Base-by-base conservation (phyloP, 2,113 vertebrate genomes). In the Carassius carassius region DNA sequence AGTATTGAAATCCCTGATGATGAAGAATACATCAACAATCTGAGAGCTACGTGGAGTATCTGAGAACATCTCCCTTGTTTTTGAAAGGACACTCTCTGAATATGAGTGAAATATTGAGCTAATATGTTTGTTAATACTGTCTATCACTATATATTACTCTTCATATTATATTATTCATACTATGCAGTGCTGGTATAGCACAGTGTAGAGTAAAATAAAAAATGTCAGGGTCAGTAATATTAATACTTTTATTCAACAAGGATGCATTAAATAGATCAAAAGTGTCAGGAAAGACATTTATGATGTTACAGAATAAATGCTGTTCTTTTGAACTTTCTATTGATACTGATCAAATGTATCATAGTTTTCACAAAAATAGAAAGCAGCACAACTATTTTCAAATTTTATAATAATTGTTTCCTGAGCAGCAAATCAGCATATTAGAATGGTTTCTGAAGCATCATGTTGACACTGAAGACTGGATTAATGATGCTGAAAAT, bases 41-140 rank as follows among this genome's bases (percentile, higher is more conserved):
- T 96, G 89, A 87, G 90, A 84, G 94, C 87, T 87, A 91, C 91
- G 0, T 96, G 96, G 95, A 93, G 94, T 76, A 91, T 97, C 90
- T 96, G 63, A 91, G 21, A 51, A 19, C 67, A 13, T 85, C 25
- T 86, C 65, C 35, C 29, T 80, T 17, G 13, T 63, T 85, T 51
- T 51, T 11, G 74, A 51, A 72, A 60, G 81, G 16, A 81, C 21
- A n/a, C 7, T 13, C 35, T 17, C n/a, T 44, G 13, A 32, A 19
- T 54, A 54, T 4, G 4, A 56, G 47, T 56, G 21, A 73, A 56
- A 56, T 29, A 1, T 32, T 23, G n/a, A 44, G 72, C 12, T 51
- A 25, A 9, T 10, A 75, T 67, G 65, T 19, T 47, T 47, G 44
- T 11, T 44, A 44, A 44, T 44, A 44, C 9, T 11, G 41, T 44